Base-by-base conservation (phyloP, 2,797 vertebrate genomes). In the Sebastes kiyomatsui region DNA sequence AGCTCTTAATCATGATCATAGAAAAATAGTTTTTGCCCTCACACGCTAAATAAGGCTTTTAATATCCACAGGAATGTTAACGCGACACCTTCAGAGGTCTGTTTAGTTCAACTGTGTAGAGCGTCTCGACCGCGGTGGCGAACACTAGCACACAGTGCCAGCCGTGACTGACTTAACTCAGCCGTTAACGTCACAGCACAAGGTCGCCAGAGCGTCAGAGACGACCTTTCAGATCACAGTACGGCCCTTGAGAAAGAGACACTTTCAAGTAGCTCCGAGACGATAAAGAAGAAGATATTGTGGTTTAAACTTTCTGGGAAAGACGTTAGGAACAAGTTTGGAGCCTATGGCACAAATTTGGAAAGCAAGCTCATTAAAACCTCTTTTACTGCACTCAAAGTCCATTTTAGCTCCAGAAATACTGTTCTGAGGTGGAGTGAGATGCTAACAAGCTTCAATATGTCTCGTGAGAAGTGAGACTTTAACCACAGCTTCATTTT, bases 11-110 rank as follows among this genome's bases (percentile, higher is more conserved):
- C 70, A 83, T 73, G 33, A 87, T 42, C 42, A 30, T 92, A 95
- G 61, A 92, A 92, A 90, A 90, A 85, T 85, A 87, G 16, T 35
- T 58, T 77, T 66, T 75, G 32, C 59, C 69, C 30, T 46, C 7
- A 70, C 95, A 94, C 92, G 94, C 94, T 96, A 95, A 96, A 97
- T 95, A 96, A 61, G 95, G 95, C 97, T 96, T 96, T 97, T 95
- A 96, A 96, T 95, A 96, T 95, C 64, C 92, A 95, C 92, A 94
- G 96, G 94, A 96, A 94, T 95, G 92, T 95, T 95, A 96, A 79
- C 64, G 69, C 35, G 93, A 94, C 94, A 96, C 93, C 96, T 96
- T 32, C 93, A 96, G 93, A 93, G 94, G 94, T 84, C 35, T 73
- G 88, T 96, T 60, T 5, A 55, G 23, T 62, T 28, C 6, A 54